These are phyloP conservation scores for Pristis pectinata DNA, from an alignment of 2,797 vertebrate species.

Conservation along the genomic window DNA sequence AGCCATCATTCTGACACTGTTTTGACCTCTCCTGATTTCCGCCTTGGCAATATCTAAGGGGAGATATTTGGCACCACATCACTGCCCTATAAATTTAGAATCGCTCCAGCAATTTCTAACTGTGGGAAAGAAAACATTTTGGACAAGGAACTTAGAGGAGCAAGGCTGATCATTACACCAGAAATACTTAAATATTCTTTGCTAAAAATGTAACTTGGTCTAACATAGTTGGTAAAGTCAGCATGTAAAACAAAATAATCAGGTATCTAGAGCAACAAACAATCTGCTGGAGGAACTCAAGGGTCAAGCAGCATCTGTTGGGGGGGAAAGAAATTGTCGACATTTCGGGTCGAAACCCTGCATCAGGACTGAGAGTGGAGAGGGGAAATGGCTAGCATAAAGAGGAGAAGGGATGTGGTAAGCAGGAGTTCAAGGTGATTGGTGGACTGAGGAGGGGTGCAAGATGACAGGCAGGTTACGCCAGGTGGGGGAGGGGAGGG, in stretches of 20 bases:
- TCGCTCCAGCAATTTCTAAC: conserved; percentile 10
- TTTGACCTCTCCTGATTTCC: conserved; percentile 14
- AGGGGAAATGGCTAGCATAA: too few relatives aligned
- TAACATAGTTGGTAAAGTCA: neutral
- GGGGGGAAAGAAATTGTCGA: too few relatives aligned
- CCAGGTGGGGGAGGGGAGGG: too few relatives aligned
- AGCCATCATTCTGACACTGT: conserved; percentile 26
- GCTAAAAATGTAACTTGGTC: neutral
- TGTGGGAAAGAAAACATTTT: neutral
- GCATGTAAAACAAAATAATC: neutral
- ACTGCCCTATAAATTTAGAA: conserved; percentile 10
- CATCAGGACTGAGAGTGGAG: too few relatives aligned
- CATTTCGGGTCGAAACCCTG: too few relatives aligned
- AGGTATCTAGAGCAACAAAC: too few relatives aligned
- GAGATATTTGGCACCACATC: conserved; percentile 26
- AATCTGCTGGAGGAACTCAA: too few relatives aligned
- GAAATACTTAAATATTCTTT: neutral
- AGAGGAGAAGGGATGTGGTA: too few relatives aligned
- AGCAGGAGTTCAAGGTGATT: too few relatives aligned
- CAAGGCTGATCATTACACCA: neutral
- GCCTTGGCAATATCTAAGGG: neutral
- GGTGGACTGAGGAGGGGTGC: too few relatives aligned
- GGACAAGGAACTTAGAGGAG: neutral
- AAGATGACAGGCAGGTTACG: too few relatives aligned
- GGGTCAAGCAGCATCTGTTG: too few relatives aligned